Conservation (phyloP, 2,113 vertebrate species). For the Triplophysa dalaica region DNA sequence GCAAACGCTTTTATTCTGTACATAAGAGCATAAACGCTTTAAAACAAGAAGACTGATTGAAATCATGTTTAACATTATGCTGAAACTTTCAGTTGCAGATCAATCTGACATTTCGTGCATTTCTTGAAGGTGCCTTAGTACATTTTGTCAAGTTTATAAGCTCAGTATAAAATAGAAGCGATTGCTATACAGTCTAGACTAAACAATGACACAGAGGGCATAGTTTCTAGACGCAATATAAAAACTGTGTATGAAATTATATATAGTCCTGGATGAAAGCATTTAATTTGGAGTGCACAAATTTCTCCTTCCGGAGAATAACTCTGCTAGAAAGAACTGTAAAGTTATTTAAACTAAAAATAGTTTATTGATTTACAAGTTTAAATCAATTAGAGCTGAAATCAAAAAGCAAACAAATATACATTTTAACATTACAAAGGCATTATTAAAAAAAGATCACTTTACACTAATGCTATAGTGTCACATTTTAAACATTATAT, state of each 20-base stretch:
- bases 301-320: background rate
- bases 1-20: too few species aligned
- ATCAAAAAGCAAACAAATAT: slow-evolving; percentile 45
- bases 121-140: background rate
- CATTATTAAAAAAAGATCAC: slow-evolving; percentile 55
- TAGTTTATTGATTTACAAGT: slow-evolving; percentile 72
- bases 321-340: slow-evolving; percentile 44
- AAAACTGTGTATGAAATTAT: background rate
- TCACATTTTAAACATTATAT: slow-evolving; percentile 25
- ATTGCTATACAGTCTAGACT: background rate
- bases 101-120: background rate
- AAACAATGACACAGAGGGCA: background rate
- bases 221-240: background rate
- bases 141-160: background rate
- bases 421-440: slow-evolving; percentile 54
- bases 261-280: background rate
- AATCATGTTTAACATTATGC: background rate
- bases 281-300: background rate
- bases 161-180: background rate
- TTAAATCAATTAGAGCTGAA: slow-evolving; percentile 55
- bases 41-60: background rate
- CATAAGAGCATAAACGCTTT: background rate
- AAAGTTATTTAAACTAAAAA: slow-evolving; percentile 57
- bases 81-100: background rate
- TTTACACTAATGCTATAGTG: slow-evolving; percentile 41